Evolutionary conservation across 2,113 vertebrate genomes (phyloP).

Genomic region (Poeciliopsis turrubarensis): DNA sequence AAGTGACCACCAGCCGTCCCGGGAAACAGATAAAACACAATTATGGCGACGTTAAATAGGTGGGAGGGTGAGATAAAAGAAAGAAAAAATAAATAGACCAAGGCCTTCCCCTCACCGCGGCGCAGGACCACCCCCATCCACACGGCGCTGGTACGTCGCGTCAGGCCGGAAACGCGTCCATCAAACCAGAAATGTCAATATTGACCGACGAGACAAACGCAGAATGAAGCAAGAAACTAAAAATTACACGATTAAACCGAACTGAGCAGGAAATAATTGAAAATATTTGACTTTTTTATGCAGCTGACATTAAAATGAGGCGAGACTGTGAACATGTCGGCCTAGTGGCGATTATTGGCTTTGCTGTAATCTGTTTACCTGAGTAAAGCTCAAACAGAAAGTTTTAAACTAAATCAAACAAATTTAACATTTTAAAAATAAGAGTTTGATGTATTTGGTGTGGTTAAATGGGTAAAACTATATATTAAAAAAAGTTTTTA

Average conservation of each 20-base stretch:
- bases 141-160: conserved; percentile 47
- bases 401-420: not conserved
- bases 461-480: not conserved
- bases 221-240: not conserved
- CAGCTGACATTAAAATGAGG: too few relatives aligned
- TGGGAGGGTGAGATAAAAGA: conserved; percentile 3
- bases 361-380: not conserved
- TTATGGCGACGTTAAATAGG: not conserved
- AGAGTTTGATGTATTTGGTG: not conserved
- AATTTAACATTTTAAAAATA: not conserved
- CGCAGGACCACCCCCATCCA: conserved; percentile 53
- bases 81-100: conserved; percentile 3
- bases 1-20: not conserved
- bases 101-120: conserved; percentile 39
- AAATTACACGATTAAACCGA: not conserved
- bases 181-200: conserved; percentile 72
- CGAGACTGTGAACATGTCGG: not conserved
- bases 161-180: conserved; percentile 68
- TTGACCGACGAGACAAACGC: conserved; percentile 24
- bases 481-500: not conserved
- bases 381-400: conserved; percentile 2
- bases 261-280: not conserved
- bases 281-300: not conserved
- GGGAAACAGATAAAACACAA: not conserved
- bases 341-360: conserved; percentile 4